Percentiles rank a stretch among this genome's conserved stretches.
phyloP scores from a whole-genome alignment of 2,888 invertebrate genomes.

The Oeneis ivallda region DNA sequence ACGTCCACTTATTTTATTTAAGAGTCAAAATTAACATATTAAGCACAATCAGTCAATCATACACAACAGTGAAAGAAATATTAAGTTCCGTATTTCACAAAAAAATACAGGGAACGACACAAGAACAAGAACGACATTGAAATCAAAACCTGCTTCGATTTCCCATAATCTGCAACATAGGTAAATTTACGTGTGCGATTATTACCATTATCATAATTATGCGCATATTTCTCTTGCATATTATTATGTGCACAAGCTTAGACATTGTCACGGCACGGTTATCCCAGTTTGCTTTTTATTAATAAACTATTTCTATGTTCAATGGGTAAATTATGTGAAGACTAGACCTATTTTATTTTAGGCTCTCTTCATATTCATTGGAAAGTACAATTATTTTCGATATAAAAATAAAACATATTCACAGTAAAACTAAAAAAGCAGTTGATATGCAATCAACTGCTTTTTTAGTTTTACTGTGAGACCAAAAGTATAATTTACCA shows the following conservation, averaged over 20 bases:
- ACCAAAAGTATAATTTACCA: not conserved
- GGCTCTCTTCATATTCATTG: slow-evolving; percentile 34
- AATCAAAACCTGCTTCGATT: slow-evolving; percentile 1
- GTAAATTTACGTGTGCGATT: slow-evolving; percentile 11
- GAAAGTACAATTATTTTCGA: not conserved
- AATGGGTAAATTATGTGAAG: slow-evolving; percentile 43
- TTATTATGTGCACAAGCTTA: slow-evolving; percentile 21
- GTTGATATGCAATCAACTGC: too few relatives aligned
- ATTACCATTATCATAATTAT: slow-evolving; percentile 14
- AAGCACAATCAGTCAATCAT: too few relatives aligned
- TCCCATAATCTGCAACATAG: slow-evolving; percentile 15
- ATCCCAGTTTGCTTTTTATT: slow-evolving; percentile 43
- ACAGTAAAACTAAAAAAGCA: too few relatives aligned
- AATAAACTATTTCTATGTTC: slow-evolving; percentile 45
- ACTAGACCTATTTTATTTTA: slow-evolving; percentile 40
- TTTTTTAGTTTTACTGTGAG: not conserved
- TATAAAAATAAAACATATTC: too few relatives aligned
- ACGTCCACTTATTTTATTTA: too few relatives aligned
- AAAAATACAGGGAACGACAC: not conserved
- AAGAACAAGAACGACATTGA: not conserved
- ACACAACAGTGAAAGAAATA: too few relatives aligned
- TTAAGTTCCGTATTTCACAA: too few relatives aligned
- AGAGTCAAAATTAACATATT: too few relatives aligned
- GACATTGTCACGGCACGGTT: slow-evolving; percentile 45
- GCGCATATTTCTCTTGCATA: slow-evolving; percentile 20